A percentile compares a stretch with the other conserved stretches of the same genome.
Evolutionary conservation across 30 jellyfish, hydroid and myxozoan genomes (phyloP).

Genomic region (Hydra vulgaris): DNA sequence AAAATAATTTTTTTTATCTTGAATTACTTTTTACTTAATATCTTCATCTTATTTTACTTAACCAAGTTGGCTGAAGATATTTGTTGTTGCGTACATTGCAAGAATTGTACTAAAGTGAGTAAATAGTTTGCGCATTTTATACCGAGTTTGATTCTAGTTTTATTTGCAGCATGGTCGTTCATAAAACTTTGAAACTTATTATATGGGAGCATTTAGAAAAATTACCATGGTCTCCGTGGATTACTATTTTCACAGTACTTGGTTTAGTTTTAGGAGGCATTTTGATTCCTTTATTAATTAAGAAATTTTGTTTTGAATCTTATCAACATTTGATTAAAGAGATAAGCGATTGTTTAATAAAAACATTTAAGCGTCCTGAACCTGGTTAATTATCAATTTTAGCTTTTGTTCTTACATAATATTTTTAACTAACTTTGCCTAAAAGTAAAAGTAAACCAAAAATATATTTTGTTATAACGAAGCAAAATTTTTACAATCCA

Average conservation of each 20-base stretch:
- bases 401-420: too few species aligned
- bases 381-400: not conserved
- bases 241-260: not conserved
- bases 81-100: not conserved
- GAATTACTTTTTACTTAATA: too few species aligned
- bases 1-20: too few species aligned
- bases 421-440: too few species aligned
- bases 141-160: not conserved
- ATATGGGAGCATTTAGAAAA: constrained; percentile 12
- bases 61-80: not conserved
- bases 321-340: not conserved
- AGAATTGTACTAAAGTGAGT: not conserved
- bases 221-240: constrained; percentile 15
- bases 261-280: not conserved
- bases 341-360: not conserved
- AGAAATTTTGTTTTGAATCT: not conserved
- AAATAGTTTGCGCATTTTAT: not conserved
- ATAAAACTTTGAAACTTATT: not conserved
- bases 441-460: too few species aligned
- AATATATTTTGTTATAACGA: too few species aligned
- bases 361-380: not conserved
- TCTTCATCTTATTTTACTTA: too few species aligned
- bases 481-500: too few species aligned
- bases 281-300: not conserved
- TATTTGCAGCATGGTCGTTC: not conserved